Evolutionary conservation across 2,888 invertebrate genomes (phyloP).

Genomic region (Formica aserva): DNA sequence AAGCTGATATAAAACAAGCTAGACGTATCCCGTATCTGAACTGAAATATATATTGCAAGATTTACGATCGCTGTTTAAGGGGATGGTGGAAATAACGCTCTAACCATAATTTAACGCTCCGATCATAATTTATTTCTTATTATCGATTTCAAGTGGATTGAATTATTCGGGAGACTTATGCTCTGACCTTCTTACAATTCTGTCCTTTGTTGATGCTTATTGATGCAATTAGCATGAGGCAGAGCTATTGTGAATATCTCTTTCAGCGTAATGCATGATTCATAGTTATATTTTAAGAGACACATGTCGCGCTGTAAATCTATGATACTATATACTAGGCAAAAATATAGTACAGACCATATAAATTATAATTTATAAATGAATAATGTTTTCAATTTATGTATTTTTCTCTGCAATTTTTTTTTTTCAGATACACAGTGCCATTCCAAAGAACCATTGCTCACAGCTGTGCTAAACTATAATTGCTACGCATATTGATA

Average conservation of each 20-base stretch:
- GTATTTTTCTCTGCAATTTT: neutral
- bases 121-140: conserved; percentile 11
- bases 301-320: neutral
- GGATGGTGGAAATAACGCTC: neutral
- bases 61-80: neutral
- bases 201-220: conserved; percentile 11
- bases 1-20: neutral
- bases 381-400: neutral
- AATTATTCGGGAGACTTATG: neutral
- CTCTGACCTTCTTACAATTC: conserved; percentile 10
- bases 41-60: neutral
- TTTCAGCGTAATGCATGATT: conserved; percentile 33
- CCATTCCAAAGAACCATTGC: conserved; percentile 81
- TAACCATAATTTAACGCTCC: neutral
- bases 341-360: neutral
- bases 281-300: conserved; percentile 37
- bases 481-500: conserved; percentile 67
- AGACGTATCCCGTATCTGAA: neutral
- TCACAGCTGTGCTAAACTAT: conserved; percentile 79
- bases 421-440: conserved; percentile 79
- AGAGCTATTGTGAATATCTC: conserved; percentile 33
- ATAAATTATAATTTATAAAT: neutral
- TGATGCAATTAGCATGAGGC: conserved; percentile 36
- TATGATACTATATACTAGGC: neutral
- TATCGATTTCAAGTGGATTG: conserved; percentile 9